Conservation (phyloP, 2,113 vertebrate species). For the Choloepus hoffmanni region DNA sequence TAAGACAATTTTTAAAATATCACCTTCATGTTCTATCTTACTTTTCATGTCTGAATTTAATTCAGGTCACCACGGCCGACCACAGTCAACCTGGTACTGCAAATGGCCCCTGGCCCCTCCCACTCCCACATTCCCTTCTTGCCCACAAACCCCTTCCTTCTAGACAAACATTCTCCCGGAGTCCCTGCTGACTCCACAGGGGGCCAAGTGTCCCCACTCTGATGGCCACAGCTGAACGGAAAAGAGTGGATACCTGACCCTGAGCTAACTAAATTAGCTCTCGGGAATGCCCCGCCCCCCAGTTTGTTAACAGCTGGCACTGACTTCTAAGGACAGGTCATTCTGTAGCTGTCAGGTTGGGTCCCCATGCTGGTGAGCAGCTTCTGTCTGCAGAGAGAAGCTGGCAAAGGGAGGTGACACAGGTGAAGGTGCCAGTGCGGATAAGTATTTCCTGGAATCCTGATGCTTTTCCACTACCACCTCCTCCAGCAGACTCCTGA, state of each 20-base stretch:
- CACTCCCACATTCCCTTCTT: background rate
- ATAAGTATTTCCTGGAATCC: background rate
- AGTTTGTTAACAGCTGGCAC: background rate
- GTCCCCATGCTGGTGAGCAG: background rate
- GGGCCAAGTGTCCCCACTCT: background rate
- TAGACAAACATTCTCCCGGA: background rate
- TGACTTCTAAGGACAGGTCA: background rate
- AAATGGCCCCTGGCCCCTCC: background rate
- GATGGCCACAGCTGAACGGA: background rate
- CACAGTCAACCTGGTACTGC: background rate
- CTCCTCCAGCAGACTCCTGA: background rate
- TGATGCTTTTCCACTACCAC: background rate
- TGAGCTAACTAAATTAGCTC: background rate
- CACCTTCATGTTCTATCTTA: background rate
- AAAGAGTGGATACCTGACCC: background rate
- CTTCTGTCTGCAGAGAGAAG: background rate
- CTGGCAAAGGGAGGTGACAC: background rate
- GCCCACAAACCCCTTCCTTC: background rate
- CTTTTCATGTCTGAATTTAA: background rate
- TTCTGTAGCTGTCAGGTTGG: background rate
- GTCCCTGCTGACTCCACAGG: background rate
- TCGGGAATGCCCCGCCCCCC: background rate
- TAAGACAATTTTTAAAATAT: background rate
- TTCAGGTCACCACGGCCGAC: background rate
- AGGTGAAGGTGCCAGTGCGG: background rate